Conservation (phyloP, 2,113 vertebrate species). For the Chionodraco myersi region DNA sequence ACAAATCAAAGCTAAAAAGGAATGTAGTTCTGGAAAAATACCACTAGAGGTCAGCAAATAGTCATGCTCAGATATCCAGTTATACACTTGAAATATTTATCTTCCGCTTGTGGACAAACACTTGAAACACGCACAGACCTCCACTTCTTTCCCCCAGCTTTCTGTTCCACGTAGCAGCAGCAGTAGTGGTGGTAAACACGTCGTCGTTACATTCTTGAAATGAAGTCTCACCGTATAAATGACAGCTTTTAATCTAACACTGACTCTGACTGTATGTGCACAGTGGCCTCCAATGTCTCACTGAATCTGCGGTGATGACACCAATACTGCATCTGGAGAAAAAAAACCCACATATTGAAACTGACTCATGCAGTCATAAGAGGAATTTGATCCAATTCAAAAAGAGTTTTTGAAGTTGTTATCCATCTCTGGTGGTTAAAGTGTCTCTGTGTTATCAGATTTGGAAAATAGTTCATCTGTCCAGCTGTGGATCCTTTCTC, state of each 20-base stretch:
- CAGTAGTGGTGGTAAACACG: conserved; percentile 52
- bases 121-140: conserved; percentile 9
- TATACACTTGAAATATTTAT: conserved; percentile 60
- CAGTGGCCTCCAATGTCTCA: conserved; percentile 66
- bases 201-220: conserved; percentile 75
- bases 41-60: conserved; percentile 83
- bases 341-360: conserved; percentile 43
- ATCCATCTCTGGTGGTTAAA: conserved; percentile 19
- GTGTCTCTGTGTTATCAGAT: conserved; percentile 25
- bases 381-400: conserved; percentile 3
- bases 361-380: conserved; percentile 64
- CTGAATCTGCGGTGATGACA: conserved; percentile 50
- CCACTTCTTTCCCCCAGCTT: conserved; percentile 1
- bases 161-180: conserved; percentile 66
- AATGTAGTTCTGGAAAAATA: conserved; percentile 79
- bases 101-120: conserved; percentile 62
- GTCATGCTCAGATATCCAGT: conserved; percentile 80
- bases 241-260: conserved; percentile 50
- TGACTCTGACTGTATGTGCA: conserved; percentile 57
- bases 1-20: conserved; percentile 73
- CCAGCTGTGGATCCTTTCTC: neutral
- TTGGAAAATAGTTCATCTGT: neutral
- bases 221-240: conserved; percentile 75
- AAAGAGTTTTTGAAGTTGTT: conserved; percentile 27
- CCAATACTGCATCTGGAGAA: conserved; percentile 58